Evolutionary conservation across 2,888 invertebrate genomes (phyloP).

Genomic region (Aleiodes alternator): DNA sequence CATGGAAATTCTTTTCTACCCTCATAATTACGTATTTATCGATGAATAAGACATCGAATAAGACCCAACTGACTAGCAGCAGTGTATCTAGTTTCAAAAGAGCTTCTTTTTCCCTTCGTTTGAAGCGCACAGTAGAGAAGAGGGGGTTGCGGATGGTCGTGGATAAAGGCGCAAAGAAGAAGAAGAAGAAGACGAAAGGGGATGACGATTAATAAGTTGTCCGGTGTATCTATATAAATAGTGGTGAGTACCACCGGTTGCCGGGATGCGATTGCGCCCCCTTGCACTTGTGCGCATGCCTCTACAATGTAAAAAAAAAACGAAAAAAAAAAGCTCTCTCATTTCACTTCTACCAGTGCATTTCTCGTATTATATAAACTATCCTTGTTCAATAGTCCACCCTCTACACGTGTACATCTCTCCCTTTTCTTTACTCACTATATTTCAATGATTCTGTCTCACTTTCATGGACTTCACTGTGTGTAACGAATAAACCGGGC

Average conservation of each 20-base stretch:
- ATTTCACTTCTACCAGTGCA: conserved; percentile 6
- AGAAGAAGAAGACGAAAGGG: conserved; percentile 37
- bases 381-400: conserved; percentile 5
- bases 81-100: no score
- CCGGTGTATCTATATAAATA: conserved; percentile 54
- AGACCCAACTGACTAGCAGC: no score
- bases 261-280: conserved; percentile 37
- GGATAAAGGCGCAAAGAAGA: conserved; percentile 11
- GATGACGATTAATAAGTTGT: conserved; percentile 53
- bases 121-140: no score
- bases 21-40: no score
- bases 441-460: background rate
- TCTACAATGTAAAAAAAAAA: background rate
- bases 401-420: conserved; percentile 19
- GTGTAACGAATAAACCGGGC: conserved; percentile 35
- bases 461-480: background rate
- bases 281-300: conserved; percentile 35
- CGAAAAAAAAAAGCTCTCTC: background rate
- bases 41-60: no score
- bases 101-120: no score
- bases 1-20: no score
- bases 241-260: conserved; percentile 53
- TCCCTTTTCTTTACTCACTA: conserved; percentile 10
- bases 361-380: background rate
- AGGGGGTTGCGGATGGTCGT: conserved; percentile 1